Conservation (phyloP, 2,113 vertebrate species). For the Halichoeres trimaculatus region DNA sequence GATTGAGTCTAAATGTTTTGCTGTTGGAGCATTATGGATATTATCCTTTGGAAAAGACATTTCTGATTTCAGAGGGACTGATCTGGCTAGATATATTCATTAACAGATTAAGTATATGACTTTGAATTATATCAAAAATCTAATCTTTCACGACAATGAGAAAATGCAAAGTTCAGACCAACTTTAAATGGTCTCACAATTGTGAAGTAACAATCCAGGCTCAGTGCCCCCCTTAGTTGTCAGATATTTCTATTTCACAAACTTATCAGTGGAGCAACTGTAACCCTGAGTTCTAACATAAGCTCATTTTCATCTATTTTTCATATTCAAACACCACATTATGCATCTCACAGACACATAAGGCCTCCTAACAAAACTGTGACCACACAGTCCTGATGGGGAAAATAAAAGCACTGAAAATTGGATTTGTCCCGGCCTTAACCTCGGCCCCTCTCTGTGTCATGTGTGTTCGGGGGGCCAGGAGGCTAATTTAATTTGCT, state of each 20-base stretch:
- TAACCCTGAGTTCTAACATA: conserved; percentile 13
- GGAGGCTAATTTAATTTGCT: conserved; percentile 85
- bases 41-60: too few relatives aligned
- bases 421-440: conserved; percentile 89
- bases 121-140: too few relatives aligned
- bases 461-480: conserved; percentile 80
- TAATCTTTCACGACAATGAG: too few relatives aligned
- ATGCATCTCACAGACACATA: conserved; percentile 46
- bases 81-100: too few relatives aligned
- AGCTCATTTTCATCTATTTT: conserved; percentile 47
- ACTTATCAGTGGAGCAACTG: background rate
- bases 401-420: conserved; percentile 77
- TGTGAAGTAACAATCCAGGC: too few relatives aligned
- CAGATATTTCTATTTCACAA: background rate
- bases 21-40: too few relatives aligned
- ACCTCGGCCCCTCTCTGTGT: conserved; percentile 77
- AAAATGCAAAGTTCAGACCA: too few relatives aligned
- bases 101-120: too few relatives aligned
- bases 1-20: too few relatives aligned
- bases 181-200: too few relatives aligned
- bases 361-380: conserved; percentile 53
- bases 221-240: background rate
- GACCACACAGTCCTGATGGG: conserved; percentile 64
- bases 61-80: too few relatives aligned
- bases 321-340: conserved; percentile 54